These are phyloP conservation scores for Eurois occulta DNA, from an alignment of 2,888 invertebrate species.

Conservation along the genomic window DNA sequence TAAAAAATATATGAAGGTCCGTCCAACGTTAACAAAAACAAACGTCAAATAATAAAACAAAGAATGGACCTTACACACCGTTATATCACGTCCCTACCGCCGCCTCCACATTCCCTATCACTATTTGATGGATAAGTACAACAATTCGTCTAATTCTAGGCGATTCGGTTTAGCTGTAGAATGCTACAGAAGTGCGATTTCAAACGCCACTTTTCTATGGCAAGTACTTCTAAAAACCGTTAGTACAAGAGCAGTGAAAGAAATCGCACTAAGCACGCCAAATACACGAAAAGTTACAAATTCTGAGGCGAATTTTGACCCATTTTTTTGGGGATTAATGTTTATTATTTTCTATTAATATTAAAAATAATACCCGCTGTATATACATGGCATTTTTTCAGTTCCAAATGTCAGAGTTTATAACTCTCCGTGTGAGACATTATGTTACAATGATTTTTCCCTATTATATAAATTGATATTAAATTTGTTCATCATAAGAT, in stretches of 20 bases:
- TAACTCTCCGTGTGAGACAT: conserved; percentile 59
- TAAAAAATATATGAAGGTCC: conserved; percentile 67
- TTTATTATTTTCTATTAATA: conserved; percentile 43
- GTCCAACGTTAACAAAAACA: conserved; percentile 47
- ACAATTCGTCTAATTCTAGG: conserved; percentile 87
- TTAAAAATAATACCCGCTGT: conserved; percentile 49
- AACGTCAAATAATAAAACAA: conserved; percentile 48
- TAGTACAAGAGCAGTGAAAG: conserved; percentile 33
- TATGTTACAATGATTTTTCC: conserved; percentile 61
- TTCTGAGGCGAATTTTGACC: conserved; percentile 28
- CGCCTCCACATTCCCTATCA: conserved; percentile 85
- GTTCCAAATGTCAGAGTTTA: conserved; percentile 48
- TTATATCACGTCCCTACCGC: conserved; percentile 73
- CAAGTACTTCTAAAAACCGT: conserved; percentile 39
- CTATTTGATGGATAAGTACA: conserved; percentile 88
- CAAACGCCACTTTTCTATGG: conserved; percentile 39
- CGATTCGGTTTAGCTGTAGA: conserved; percentile 82
- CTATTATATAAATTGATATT: conserved; percentile 68
- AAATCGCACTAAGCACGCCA: conserved; percentile 38
- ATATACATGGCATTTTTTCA: conserved; percentile 49
- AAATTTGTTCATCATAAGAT: conserved; percentile 71
- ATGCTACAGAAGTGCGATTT: conserved; percentile 48
- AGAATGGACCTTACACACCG: conserved; percentile 73
- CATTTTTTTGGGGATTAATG: conserved; percentile 19
- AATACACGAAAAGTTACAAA: conserved; percentile 62